Percentiles rank a stretch among this genome's conserved stretches.
phyloP scores from a whole-genome alignment of 2,888 invertebrate species.

The Agriopis marginaria region DNA sequence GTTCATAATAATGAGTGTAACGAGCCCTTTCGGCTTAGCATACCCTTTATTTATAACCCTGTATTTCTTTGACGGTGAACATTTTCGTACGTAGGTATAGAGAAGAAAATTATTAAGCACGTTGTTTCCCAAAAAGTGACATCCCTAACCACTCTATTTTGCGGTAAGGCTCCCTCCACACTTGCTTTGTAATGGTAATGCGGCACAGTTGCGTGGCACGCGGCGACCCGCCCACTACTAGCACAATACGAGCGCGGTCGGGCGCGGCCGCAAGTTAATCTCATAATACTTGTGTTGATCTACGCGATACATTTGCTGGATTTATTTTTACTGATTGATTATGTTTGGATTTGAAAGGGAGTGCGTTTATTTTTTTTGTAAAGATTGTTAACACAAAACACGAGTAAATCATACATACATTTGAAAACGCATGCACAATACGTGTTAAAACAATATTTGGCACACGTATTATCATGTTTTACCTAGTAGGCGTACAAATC shows the following conservation, averaged over 20 bases:
- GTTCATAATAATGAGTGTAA: no score
- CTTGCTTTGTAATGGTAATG: conserved; percentile 53
- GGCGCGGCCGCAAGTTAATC: conserved; percentile 25
- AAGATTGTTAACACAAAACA: background rate
- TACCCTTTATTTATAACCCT: no score
- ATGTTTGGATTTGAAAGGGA: conserved; percentile 24
- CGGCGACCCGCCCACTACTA: conserved; percentile 27
- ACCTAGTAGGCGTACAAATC: no score
- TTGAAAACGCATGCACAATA: background rate
- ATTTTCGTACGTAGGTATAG: no score
- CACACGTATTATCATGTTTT: no score
- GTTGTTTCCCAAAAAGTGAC: background rate
- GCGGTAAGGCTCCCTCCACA: conserved; percentile 25
- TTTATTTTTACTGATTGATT: conserved; percentile 33
- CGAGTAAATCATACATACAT: background rate
- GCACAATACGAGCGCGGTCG: conserved; percentile 20
- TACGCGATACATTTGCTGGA: conserved; percentile 18
- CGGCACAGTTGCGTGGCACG: conserved; percentile 36
- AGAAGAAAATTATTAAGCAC: no score
- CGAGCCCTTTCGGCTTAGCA: no score
- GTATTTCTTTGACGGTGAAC: no score
- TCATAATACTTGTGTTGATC: conserved; percentile 34
- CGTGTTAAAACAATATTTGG: no score
- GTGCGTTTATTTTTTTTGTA: background rate
- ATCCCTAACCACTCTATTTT: conserved; percentile 21